Conservation (phyloP, 1,140 invertebrate genomes). For the Dendroctonus ponderosae region DNA sequence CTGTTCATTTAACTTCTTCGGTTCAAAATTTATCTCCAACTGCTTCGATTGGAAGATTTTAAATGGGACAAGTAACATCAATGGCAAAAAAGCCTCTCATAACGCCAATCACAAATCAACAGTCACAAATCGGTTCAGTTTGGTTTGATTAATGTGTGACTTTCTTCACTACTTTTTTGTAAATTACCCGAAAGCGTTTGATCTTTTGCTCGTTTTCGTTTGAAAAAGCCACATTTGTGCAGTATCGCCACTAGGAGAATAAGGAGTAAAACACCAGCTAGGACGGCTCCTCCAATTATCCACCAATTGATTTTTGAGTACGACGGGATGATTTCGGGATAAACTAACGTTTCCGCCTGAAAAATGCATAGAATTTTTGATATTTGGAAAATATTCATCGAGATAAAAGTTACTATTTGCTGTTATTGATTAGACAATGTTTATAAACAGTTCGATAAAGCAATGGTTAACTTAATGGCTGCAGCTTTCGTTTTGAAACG, state of each 20-base stretch:
- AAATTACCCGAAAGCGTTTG: conserved; percentile 79
- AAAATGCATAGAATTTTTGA: conserved; percentile 32
- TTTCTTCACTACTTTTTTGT: conserved; percentile 55
- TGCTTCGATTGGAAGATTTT: background rate
- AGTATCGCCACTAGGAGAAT: conserved; percentile 73
- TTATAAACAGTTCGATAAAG: background rate
- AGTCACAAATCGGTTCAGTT: background rate
- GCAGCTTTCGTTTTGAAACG: background rate
- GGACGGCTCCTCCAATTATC: conserved; percentile 78
- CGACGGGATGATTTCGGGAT: conserved; percentile 70
- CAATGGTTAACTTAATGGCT: background rate
- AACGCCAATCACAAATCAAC: background rate
- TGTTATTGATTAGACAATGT: background rate
- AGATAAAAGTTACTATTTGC: no score
- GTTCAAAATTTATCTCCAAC: no score
- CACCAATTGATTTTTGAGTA: conserved; percentile 71
- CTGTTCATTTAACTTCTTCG: no score
- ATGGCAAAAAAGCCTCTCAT: background rate
- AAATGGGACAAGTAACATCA: background rate
- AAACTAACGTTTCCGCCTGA: conserved; percentile 77
- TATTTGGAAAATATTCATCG: no score
- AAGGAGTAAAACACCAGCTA: conserved; percentile 76
- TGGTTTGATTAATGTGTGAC: conserved; percentile 25
- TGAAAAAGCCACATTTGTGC: conserved; percentile 89
- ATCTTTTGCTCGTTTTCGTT: conserved; percentile 72